Base-by-base conservation (phyloP, 2,113 vertebrate genomes). In the Numenius arquata region DNA sequence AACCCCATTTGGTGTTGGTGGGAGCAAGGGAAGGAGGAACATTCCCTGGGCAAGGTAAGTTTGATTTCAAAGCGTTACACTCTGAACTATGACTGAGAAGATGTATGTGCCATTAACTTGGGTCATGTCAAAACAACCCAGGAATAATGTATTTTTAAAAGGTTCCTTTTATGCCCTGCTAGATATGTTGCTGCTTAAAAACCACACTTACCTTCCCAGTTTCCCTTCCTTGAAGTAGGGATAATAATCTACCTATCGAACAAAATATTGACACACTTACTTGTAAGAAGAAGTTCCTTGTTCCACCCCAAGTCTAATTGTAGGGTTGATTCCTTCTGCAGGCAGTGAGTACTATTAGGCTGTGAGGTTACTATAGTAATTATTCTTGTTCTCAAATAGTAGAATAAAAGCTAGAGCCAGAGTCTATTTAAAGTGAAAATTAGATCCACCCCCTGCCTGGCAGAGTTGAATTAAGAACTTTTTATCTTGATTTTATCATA, bases 371-470 rank as follows among this genome's bases (percentile, higher is more conserved):
- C 83, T 95, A 14, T 7, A 91, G 82, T 77, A 95, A 97, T 97
- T 97, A 93, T 94, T 72, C 89, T 48, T 95, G 62, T 86, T 97
- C 94, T 95, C 88, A 95, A 97, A 97, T n/a, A 94, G 93, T 80
- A 93, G 94, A 84, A 96, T 89, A 96, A 97, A 97, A 97, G 71
- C 79, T 66, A 8, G 52, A 97, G 56, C 63, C 83, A 55, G 92
- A 94, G 78, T 91, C 93, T 97, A 88, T 96, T 96, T 90, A 96
- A 94, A 96, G 81, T 61, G 81, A 94, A 97, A 98, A 97, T 97
- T 89, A 82, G 66, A 97, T 96, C 94, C 81, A 91, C 93, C 94
- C 83, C 85, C 87, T 89, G 55, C 84, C 65, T 90, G 74, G 87
- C 79, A 96, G 62, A 95, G 61, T 58, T 92, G 97, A 97, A 96